Base-by-base conservation (phyloP, 1,140 invertebrate species). In the Rhynchophorus ferrugineus region DNA sequence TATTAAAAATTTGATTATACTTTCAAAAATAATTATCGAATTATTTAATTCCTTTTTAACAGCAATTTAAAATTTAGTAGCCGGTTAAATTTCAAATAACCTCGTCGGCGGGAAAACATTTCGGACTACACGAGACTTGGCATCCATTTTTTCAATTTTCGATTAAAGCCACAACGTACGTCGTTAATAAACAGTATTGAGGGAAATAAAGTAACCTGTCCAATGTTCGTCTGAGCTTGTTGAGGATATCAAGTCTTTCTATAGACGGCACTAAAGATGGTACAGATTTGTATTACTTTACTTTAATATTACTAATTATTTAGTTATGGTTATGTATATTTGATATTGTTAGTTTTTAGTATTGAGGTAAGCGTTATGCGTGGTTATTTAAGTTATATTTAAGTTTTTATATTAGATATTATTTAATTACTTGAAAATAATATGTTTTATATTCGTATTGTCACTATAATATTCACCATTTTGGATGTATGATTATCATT, bases 121-220 rank as follows among this genome's bases (percentile, higher is more conserved):
- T 33, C n/a, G n/a, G 13, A 29, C 9, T 11, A 14, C 13, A 13
- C 2, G 11, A 14, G 11, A 3, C 29, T 18, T 14, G 14, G 22
- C 43, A 19, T 44, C 43, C 43, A 44, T 44, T 44, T 44, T 44
- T 44, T 21, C n/a, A 34, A 44, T 22, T 33, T 44, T 44, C 43
- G 20, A 1, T 6, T 21, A 9, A 29, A 44, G 20, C 3, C 5
- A 29, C 19, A 11, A 44, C 38, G 16, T 41, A 44, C 22, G 29
- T 44, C n/a, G 1, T 29, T 44, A 13, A 3, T 1, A 34, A 1
- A n/a, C n/a, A n/a, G n/a, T n/a, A n/a, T n/a, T 5, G 14, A 11
- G 16, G 8, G 3, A 20, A 18, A 44, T 14, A 44, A 44, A 22
- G 21, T 24, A 3, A 44, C 13, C 3, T 14, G 19, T 34, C 22